These are phyloP conservation scores for Luehdorfia chinensis DNA, from an alignment of 1,140 invertebrate genomes.

Conservation along the genomic window DNA sequence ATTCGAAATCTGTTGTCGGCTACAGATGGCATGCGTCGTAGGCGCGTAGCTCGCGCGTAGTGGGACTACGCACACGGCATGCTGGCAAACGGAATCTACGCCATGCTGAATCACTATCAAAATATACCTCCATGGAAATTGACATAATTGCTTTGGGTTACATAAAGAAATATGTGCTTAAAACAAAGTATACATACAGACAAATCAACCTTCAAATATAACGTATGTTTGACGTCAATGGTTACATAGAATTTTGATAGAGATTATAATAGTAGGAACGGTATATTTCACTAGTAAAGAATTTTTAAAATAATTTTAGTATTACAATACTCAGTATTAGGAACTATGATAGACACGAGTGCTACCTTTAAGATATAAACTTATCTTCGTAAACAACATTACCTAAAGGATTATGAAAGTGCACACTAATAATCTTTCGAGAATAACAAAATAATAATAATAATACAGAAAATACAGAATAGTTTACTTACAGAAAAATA, in stretches of 20 bases:
- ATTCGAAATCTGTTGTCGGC: conserved; percentile 74
- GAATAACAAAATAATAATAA: conserved; percentile 56
- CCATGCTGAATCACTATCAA: conserved; percentile 11
- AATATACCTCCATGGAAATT: conserved; percentile 20
- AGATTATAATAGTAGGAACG: conserved; percentile 73
- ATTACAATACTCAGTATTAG: conserved; percentile 73
- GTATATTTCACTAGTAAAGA: conserved; percentile 75
- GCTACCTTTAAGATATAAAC: conserved; percentile 68
- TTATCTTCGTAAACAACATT: conserved; percentile 62
- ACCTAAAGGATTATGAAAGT: conserved; percentile 56
- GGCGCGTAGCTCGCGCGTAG: conserved; percentile 62
- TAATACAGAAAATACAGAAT: conserved; percentile 34
- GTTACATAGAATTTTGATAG: conserved; percentile 60
- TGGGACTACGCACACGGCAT: conserved; percentile 51
- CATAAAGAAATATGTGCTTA: conserved; percentile 11
- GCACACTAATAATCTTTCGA: conserved; percentile 46
- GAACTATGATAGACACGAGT: conserved; percentile 74
- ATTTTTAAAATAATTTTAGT: conserved; percentile 70
- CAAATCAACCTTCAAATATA: conserved; percentile 18
- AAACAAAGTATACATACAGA: conserved; percentile 15
- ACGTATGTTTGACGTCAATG: conserved; percentile 31
- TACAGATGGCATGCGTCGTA: conserved; percentile 64
- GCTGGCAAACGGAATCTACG: conserved; percentile 31
- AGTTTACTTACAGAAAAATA: conserved; percentile 39
- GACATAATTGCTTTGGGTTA: conserved; percentile 17